These are phyloP conservation scores for Eonycteris spelaea DNA, from an alignment of 2,113 vertebrate species.

Conservation along the genomic window DNA sequence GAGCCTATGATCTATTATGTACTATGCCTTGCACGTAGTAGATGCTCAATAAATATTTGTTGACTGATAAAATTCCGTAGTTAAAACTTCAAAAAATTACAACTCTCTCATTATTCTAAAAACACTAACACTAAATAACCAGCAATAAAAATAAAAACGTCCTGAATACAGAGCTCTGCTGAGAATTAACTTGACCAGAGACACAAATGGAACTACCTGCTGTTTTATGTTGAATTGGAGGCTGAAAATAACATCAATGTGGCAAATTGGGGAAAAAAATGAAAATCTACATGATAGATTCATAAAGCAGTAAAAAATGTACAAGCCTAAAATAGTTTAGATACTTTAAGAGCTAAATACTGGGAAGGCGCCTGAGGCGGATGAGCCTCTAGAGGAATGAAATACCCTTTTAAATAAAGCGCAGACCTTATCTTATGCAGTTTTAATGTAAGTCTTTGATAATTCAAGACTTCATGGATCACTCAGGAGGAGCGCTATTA, in stretches of 20 bases:
- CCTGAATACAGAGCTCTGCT: not conserved
- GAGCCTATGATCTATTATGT: not conserved
- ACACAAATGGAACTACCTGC: constrained; percentile 50
- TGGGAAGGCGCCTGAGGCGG: constrained; percentile 46
- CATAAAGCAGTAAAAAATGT: constrained; percentile 55
- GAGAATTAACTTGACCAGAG: not conserved
- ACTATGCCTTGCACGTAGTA: not conserved
- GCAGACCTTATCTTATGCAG: constrained; percentile 46
- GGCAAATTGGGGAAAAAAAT: constrained; percentile 25
- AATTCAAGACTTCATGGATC: constrained; percentile 35
- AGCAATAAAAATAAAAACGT: constrained; percentile 3
- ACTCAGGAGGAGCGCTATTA: constrained; percentile 25
- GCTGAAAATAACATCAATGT: constrained; percentile 37
- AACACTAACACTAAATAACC: not conserved
- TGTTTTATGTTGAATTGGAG: not conserved
- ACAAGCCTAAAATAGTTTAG: constrained; percentile 56
- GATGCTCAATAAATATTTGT: not conserved
- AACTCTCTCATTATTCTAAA: not conserved
- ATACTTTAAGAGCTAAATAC: constrained; percentile 70
- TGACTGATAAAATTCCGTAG: not conserved
- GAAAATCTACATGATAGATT: constrained; percentile 51
- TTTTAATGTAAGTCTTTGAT: constrained; percentile 62
- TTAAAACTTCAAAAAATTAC: not conserved
- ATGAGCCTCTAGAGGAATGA: constrained; percentile 54
- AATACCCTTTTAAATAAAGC: constrained; percentile 58